A percentile compares a stretch with the other conserved stretches of the same genome.
phyloP scores from a whole-genome alignment of 2,888 invertebrate genomes.

The Eurytoma adleriae region DNA sequence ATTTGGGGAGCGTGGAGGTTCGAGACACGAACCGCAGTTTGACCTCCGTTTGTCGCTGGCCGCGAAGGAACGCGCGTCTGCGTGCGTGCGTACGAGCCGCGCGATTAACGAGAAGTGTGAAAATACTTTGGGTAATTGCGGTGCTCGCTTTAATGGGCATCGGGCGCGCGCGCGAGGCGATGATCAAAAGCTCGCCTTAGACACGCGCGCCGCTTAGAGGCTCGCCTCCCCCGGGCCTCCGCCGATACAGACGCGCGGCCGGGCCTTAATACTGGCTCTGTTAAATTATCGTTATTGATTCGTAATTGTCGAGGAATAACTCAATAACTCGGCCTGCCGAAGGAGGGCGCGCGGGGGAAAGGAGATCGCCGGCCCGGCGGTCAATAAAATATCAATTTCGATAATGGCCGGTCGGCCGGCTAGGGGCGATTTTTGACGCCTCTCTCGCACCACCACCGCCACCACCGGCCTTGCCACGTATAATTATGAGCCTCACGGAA shows the following conservation, averaged over 20 bases:
- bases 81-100: conserved; percentile 20
- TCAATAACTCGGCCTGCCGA: conserved; percentile 65
- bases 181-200: conserved; percentile 53
- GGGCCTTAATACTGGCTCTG: conserved; percentile 53
- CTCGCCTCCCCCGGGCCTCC: not conserved
- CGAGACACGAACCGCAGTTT: too few relatives aligned
- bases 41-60: too few relatives aligned
- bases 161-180: not conserved
- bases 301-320: conserved; percentile 72
- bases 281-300: conserved; percentile 71
- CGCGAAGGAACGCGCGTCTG: too few relatives aligned
- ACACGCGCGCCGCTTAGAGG: conserved; percentile 31
- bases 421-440: conserved; percentile 74
- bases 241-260: not conserved
- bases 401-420: conserved; percentile 67
- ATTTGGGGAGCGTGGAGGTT: too few relatives aligned
- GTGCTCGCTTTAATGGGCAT: conserved; percentile 28
- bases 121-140: conserved; percentile 54
- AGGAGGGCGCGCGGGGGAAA: conserved; percentile 43
- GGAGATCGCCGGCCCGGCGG: conserved; percentile 54
- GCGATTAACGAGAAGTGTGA: conserved; percentile 53
- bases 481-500: conserved; percentile 71
- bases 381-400: conserved; percentile 75
- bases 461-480: conserved; percentile 61
- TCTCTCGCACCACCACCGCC: conserved; percentile 66